Base-by-base conservation (phyloP, 2,113 vertebrate genomes). In the Tetraodon nigroviridis region DNA sequence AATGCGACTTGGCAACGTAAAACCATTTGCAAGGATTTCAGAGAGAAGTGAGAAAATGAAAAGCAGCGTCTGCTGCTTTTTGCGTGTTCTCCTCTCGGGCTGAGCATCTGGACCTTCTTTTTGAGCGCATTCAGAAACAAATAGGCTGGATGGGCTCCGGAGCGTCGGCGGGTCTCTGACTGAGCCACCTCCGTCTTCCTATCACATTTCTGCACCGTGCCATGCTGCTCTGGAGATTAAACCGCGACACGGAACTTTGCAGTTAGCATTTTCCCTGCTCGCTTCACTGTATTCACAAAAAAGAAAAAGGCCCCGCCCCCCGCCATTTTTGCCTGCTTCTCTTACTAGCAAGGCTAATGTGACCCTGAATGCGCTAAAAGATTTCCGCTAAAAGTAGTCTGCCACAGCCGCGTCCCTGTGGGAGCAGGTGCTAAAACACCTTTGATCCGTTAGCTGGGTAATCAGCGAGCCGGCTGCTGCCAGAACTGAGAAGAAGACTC, bases 1-100 rank as follows among this genome's bases (percentile, higher is more conserved):
- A 87, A 82, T 83, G 82, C 69, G 73, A 58, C 71, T 82, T 90
- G 88, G 84, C 86, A 85, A 58, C 58, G 5, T 56, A 82, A 85
- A 83, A 61, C 64, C 71, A 85, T 85, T 86, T 83, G 73, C 75
- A 78, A 81, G 72, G 79, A 80, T 85, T 87, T 78, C 67, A 77
- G 64, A 69, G 53, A 8, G 15, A 50, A 29, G 7, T 60, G 64
- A 22, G 32, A 37, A 2, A 50, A 52, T 40, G 53, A 59, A 75
- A 58, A 82, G 71, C 56, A 80, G 66, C 71, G 48, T 79, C 81
- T 83, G 74, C 55, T 78, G 79, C 81, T 75, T 48, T 78, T 69
- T 69, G 53, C 76, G 83, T 66, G 76, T 82, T 85, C 57, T 72
- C 66, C 85, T 73, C 52, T 84, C 68, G 82, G 53, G 54, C 67